Evolutionary conservation across 2,797 vertebrate genomes (phyloP), one percentile per base, ranked within the genome.

Genomic region (Heterohyrax brucei): DNA sequence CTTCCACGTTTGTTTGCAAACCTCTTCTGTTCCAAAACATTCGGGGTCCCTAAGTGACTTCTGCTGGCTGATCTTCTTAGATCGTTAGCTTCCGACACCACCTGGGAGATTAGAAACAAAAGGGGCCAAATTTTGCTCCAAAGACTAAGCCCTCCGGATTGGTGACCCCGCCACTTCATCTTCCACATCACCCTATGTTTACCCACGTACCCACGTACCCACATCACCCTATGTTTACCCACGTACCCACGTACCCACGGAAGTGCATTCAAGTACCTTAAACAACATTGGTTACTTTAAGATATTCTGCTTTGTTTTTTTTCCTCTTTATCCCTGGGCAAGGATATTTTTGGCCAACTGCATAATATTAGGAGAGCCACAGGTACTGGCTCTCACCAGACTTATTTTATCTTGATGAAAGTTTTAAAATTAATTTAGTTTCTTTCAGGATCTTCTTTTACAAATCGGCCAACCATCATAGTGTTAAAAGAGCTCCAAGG

Each of bases 101-200:
- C 61, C 48, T 22, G 68, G 59, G 59, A 75, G 19, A 61, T 62
- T 61, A 19, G 48, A 88, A 7, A 77, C 26, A 16, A 53, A 48
- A 50, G 24, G 16, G 10, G 10, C 3, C 53, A 21, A 26, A 26
- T 24, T 83, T 24, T 14, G 22, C 66, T 75, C 39, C 3, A 12
- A 87, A 76, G 46, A 28, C 0, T 16, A 50, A n/a, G 28, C 0
- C 0, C 2, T 81, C 1, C 0, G 68, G 66, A 66, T 1, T 1
- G 5, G 5, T 16, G 26, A 28, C 14, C 1, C 1, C 0, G 0
- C 2, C 0, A 12, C 48, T 46, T 28, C 19, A 30, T 10, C 12
- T 14, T 7, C 30, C 26, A 7, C 0, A 10, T 8, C 9, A 26
- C 7, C 1, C 21, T 3, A 0, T 3, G 5, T 33, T 12, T 73